phyloP scores from a whole-genome alignment of 2,113 vertebrate genomes.

The Sylvietta virens region DNA sequence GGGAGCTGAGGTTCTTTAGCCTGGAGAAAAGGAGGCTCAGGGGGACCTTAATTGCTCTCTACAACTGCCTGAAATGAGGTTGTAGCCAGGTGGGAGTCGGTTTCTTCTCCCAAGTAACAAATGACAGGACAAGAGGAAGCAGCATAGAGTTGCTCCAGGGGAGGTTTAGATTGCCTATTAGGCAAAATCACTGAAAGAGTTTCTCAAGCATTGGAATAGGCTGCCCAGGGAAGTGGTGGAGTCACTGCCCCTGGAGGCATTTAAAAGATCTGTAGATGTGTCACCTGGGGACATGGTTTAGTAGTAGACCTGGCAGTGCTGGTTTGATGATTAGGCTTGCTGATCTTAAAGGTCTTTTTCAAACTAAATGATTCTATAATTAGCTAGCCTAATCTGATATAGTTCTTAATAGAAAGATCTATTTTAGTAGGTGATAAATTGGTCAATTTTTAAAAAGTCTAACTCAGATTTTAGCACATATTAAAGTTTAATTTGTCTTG shows the following conservation, averaged over 20 bases:
- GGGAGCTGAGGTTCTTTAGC: neutral
- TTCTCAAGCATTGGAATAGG: neutral
- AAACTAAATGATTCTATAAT: neutral
- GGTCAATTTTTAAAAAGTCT: neutral
- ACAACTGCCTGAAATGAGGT: neutral
- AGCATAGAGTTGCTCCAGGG: neutral
- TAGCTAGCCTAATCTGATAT: neutral
- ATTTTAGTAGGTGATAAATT: neutral
- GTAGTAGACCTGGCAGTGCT: neutral
- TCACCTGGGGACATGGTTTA: neutral
- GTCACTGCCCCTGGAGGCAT: neutral
- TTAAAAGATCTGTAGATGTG: neutral
- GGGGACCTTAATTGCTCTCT: neutral
- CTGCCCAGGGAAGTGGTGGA: neutral
- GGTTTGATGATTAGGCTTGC: neutral
- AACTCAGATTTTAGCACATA: neutral
- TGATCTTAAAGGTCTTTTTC: neutral
- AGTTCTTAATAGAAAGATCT: neutral
- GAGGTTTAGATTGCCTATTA: neutral
- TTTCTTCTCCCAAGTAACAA: neutral
- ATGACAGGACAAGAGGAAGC: neutral
- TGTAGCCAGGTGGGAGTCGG: rapidly evolving
- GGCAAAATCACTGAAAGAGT: neutral
- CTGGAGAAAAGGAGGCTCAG: neutral
- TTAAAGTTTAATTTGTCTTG: neutral